Conservation (phyloP, 1,140 invertebrate species). For the Danaus melanippus region DNA sequence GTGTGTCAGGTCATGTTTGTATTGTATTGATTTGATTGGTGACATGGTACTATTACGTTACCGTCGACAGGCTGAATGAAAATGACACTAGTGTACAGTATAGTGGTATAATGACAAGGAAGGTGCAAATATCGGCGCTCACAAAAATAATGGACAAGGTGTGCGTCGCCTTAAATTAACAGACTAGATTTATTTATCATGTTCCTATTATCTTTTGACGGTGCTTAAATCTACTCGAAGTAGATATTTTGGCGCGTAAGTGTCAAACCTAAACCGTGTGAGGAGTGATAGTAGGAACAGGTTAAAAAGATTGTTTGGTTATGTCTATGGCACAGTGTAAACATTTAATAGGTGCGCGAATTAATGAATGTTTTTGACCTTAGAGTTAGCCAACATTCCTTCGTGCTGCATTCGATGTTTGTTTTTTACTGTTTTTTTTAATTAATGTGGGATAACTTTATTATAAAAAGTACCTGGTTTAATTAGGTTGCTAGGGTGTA, state of each 20-base stretch:
- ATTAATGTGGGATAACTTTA: slow-evolving; percentile 59
- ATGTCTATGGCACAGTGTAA: slow-evolving; percentile 29
- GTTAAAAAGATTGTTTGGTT: not conserved
- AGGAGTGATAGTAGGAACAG: too few relatives aligned
- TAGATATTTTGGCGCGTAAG: too few relatives aligned
- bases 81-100: slow-evolving; percentile 9
- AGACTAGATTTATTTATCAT: too few relatives aligned
- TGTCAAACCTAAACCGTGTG: too few relatives aligned
- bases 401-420: slow-evolving; percentile 63
- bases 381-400: slow-evolving; percentile 67
- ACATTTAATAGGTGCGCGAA: slow-evolving; percentile 30
- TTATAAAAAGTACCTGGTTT: slow-evolving; percentile 70
- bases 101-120: not conserved
- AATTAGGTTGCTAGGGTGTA: slow-evolving; percentile 70
- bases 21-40: slow-evolving; percentile 14
- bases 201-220: too few relatives aligned
- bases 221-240: too few relatives aligned
- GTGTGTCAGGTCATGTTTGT: slow-evolving; percentile 20
- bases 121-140: not conserved
- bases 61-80: slow-evolving; percentile 25
- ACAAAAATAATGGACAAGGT: not conserved
- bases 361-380: slow-evolving; percentile 31
- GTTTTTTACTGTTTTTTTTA: slow-evolving; percentile 56
- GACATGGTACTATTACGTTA: slow-evolving; percentile 38
- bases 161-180: not conserved